Percentiles rank a stretch among this genome's conserved stretches.
phyloP scores from a whole-genome alignment of 2,797 vertebrate genomes.

The Crenuchus spilurus region DNA sequence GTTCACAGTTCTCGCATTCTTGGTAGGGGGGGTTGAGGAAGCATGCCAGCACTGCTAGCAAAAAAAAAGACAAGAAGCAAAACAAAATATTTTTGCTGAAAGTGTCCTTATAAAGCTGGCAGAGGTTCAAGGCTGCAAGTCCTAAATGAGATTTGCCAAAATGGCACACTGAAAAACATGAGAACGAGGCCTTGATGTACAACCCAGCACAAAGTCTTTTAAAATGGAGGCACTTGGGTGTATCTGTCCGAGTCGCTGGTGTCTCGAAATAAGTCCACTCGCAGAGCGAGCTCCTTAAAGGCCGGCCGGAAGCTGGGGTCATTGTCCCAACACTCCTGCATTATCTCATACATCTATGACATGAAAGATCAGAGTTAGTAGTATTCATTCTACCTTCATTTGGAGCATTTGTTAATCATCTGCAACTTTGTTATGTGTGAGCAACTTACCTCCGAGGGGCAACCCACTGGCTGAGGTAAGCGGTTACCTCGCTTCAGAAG shows the following conservation, averaged over 20 bases:
- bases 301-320: slow-evolving; percentile 71
- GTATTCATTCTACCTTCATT: not conserved
- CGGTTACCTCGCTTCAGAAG: slow-evolving; percentile 88
- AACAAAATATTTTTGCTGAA: slow-evolving; percentile 50
- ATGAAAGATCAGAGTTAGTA: not conserved
- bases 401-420: not conserved
- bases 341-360: slow-evolving; percentile 75
- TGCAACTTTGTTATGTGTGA: not conserved
- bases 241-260: slow-evolving; percentile 68
- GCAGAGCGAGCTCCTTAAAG: slow-evolving; percentile 76
- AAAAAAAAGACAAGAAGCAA: slow-evolving; percentile 3
- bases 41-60: slow-evolving; percentile 78
- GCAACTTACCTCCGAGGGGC: slow-evolving; percentile 87
- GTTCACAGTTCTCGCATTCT: slow-evolving; percentile 50
- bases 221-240: slow-evolving; percentile 66
- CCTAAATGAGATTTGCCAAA: slow-evolving; percentile 44
- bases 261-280: slow-evolving; percentile 77
- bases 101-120: slow-evolving; percentile 59
- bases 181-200: slow-evolving; percentile 23
- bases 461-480: slow-evolving; percentile 86
- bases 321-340: slow-evolving; percentile 80
- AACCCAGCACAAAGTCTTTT: slow-evolving; percentile 15
- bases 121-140: slow-evolving; percentile 52
- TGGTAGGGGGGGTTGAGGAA: slow-evolving; percentile 23
- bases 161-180: slow-evolving; percentile 34